Percentiles rank a stretch among this genome's conserved stretches.
These are phyloP conservation scores for Dasyurus viverrinus DNA, from an alignment of 2,113 vertebrate genomes.

Conservation along the genomic window DNA sequence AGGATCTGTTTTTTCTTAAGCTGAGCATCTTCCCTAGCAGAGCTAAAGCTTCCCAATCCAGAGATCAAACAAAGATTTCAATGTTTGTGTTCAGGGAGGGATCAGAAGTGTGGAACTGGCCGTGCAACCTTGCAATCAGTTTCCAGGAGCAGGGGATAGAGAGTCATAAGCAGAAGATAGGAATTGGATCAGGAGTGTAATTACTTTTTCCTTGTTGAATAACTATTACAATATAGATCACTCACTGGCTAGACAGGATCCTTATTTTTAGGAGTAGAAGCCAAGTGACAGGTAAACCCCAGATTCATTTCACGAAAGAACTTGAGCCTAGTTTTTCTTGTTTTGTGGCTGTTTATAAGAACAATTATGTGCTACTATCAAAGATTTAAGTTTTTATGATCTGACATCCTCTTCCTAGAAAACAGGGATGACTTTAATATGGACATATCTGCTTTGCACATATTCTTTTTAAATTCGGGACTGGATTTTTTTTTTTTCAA, in stretches of 20 bases:
- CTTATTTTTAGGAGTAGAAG: background rate
- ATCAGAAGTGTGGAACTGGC: background rate
- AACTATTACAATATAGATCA: background rate
- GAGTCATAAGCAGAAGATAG: background rate
- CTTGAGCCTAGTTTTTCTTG: background rate
- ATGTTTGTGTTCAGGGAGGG: background rate
- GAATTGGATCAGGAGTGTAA: background rate
- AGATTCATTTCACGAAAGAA: background rate
- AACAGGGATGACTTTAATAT: background rate
- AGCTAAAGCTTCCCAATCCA: background rate
- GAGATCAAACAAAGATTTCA: background rate
- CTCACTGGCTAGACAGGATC: background rate
- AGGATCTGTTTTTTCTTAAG: background rate
- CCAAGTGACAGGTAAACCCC: background rate
- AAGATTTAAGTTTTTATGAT: background rate
- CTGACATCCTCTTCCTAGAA: background rate
- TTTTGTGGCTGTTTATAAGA: background rate
- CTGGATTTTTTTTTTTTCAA: constrained; percentile 47
- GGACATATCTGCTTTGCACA: background rate
- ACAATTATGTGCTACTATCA: background rate
- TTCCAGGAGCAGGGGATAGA: background rate
- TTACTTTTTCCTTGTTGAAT: background rate
- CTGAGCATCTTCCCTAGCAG: background rate
- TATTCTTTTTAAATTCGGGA: constrained; percentile 49
- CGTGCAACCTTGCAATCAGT: background rate